Evolutionary conservation across 92 coral and sea anemone species (phyloP), one percentile per base, ranked within the genome.

Genomic region (Pocillopora meandrina): DNA sequence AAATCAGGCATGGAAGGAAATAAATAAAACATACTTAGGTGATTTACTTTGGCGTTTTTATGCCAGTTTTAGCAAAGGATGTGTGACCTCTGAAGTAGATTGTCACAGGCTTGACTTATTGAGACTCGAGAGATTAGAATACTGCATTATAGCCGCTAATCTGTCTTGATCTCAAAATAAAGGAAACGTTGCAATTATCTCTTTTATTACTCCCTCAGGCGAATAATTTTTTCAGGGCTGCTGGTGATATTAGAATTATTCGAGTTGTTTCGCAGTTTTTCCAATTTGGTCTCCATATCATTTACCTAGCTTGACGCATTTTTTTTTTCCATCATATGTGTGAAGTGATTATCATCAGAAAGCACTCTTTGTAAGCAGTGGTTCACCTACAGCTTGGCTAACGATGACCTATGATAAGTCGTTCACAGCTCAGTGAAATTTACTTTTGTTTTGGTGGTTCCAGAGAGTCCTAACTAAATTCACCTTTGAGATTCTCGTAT

Each of bases 151-250:
- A 61, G 69, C 72, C 49, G 82, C 82, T 78, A 34, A 78, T 78
- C 82, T 64, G 72, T 63, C 60, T 63, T 78, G 71, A 78, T 78
- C 72, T 78, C 70, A 65, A 78, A 65, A 64, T 11, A 63, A 20
- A 12, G 23, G 57, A 23, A 26, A 34, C 62, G 23, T 65, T 10
- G 60, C 59, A 42, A 49, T 63, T 63, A 78, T 36, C 12, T 13
- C 49, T 62, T 12, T 20, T 65, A 19, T 15, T n/a, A 3, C 62
- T 15, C 42, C 59, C 56, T 36, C 74, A 16, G 23, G 74, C 56
- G 56, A 70, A 34, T 70, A 35, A 70, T 70, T 35, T 17, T 55
- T 36, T 12, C 12, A 36, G 56, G 74, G 74, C 12, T 34, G 14
- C 10, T 13, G 26, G 7, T 68, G 33, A 8, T 35, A 34, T 42